Conservation (phyloP, 1,140 invertebrate species). For the Cydia strobilella region DNA sequence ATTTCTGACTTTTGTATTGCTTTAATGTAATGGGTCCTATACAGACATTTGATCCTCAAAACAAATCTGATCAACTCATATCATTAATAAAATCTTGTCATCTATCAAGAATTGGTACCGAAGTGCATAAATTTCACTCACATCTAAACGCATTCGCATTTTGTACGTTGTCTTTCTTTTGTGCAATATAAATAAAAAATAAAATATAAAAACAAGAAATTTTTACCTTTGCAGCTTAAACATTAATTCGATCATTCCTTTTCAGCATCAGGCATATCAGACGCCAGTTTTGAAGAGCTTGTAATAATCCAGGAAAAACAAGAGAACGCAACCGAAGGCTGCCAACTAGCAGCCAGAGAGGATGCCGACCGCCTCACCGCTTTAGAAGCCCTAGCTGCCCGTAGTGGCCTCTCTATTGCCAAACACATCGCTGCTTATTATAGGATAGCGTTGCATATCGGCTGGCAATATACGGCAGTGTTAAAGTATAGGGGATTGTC, state of each 20-base stretch:
- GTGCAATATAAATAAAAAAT: no score
- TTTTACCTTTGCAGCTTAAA: no score
- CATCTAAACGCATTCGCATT: no score
- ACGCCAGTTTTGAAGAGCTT: constrained; percentile 74
- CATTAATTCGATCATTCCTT: background rate
- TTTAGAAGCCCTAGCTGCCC: constrained; percentile 69
- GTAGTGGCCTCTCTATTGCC: constrained; percentile 60
- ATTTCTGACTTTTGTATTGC: no score
- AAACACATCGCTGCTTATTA: constrained; percentile 76
- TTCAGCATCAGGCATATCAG: constrained; percentile 69
- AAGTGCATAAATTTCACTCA: no score
- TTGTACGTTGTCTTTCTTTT: no score
- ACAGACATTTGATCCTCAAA: no score
- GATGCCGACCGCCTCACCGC: constrained; percentile 69
- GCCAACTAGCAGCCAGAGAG: constrained; percentile 63
- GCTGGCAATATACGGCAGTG: constrained; percentile 71
- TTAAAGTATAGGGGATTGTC: constrained; percentile 71
- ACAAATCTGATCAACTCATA: no score
- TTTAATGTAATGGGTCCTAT: no score
- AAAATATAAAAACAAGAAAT: no score
- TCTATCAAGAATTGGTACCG: no score
- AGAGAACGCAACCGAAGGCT: constrained; percentile 50
- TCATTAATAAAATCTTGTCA: no score
- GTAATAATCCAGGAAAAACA: constrained; percentile 73
- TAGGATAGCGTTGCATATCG: constrained; percentile 73